Percentiles rank a stretch among this genome's conserved stretches.
phyloP scores from a whole-genome alignment of 2,113 vertebrate genomes.

The Gymnobelideus leadbeateri region DNA sequence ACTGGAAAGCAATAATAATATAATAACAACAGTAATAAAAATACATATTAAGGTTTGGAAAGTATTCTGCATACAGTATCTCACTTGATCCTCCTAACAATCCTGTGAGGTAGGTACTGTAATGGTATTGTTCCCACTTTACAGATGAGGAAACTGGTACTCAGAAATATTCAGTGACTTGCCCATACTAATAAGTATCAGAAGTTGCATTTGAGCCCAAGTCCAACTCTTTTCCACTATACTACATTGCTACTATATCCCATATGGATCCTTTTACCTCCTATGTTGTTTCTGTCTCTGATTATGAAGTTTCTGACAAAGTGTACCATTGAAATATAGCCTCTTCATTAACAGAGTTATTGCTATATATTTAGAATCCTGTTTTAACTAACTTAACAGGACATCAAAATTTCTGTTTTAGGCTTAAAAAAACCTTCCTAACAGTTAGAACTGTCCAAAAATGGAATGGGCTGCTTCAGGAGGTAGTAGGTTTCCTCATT shows the following conservation, averaged over 20 bases:
- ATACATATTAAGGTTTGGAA: background rate
- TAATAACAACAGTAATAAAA: background rate
- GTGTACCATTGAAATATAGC: background rate
- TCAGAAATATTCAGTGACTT: background rate
- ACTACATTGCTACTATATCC: background rate
- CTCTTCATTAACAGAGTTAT: constrained; percentile 33
- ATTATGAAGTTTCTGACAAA: background rate
- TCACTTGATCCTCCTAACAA: background rate
- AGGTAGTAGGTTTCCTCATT: background rate
- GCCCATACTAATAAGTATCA: background rate
- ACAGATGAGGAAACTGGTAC: background rate
- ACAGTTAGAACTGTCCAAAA: background rate
- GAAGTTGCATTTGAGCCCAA: background rate
- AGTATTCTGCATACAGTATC: background rate
- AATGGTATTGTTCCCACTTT: background rate
- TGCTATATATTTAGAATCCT: constrained; percentile 1
- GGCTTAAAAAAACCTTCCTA: background rate
- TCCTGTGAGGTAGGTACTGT: background rate
- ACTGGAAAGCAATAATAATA: background rate
- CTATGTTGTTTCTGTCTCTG: background rate
- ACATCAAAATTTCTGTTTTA: constrained; percentile 31
- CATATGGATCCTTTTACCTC: background rate
- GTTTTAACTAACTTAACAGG: constrained; percentile 30
- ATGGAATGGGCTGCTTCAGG: background rate
- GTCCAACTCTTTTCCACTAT: background rate